These are phyloP conservation scores for Halyomorpha halys DNA, from an alignment of 1,140 invertebrate species.

Conservation along the genomic window DNA sequence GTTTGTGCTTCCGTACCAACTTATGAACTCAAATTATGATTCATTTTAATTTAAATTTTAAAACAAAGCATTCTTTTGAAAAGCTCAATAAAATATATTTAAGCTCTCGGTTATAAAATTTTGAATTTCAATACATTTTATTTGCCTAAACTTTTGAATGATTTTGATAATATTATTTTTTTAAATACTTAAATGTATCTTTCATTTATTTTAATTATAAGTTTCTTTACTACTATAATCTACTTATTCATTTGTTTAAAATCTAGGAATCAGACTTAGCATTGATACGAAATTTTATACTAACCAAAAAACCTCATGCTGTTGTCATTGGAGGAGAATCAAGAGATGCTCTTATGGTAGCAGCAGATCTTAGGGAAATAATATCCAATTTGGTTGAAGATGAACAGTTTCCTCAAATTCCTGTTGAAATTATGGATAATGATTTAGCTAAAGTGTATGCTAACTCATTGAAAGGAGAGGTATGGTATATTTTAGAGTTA, in stretches of 20 bases:
- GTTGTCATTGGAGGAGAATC: conserved; percentile 86
- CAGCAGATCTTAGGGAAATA: conserved; percentile 71
- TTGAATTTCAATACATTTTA: too few relatives aligned
- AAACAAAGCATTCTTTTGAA: too few relatives aligned
- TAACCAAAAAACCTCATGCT: conserved; percentile 85
- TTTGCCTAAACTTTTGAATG: too few relatives aligned
- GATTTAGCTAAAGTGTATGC: conserved; percentile 81
- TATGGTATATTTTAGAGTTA: conserved; percentile 34
- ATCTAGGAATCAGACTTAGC: conserved; percentile 65
- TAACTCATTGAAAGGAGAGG: conserved; percentile 75
- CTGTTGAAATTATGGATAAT: conserved; percentile 87
- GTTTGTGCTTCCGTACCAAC: too few relatives aligned
- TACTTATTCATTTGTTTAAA: conserved; percentile 15
- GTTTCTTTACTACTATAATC: too few relatives aligned
- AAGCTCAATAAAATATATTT: too few relatives aligned
- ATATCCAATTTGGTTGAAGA: conserved; percentile 65
- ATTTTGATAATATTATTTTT: too few relatives aligned
- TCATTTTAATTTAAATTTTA: too few relatives aligned
- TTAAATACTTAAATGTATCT: too few relatives aligned
- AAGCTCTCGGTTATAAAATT: too few relatives aligned
- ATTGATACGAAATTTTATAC: conserved; percentile 75
- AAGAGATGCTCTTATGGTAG: conserved; percentile 72
- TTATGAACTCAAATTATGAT: too few relatives aligned
- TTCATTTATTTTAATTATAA: too few relatives aligned
- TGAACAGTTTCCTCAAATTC: conserved; percentile 78